Base-by-base conservation (phyloP, 2,797 vertebrate species). In the Pelodytes ibericus region DNA sequence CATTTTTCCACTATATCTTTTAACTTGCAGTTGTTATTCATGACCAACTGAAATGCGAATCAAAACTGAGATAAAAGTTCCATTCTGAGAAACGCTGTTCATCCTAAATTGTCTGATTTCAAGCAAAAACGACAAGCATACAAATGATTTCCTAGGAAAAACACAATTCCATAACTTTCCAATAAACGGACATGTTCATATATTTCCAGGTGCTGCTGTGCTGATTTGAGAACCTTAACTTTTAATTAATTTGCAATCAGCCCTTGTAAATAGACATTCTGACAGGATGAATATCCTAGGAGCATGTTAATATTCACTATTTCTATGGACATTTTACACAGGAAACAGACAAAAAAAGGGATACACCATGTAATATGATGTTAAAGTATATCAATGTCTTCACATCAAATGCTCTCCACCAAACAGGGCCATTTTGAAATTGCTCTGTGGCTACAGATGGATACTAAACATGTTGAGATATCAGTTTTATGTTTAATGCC, bases 1-100 rank as follows among this genome's bases (percentile, higher is more conserved):
- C 27, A 44, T 65, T 65, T 41, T n/a, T 44, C 63, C 16, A 15
- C 11, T n/a, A 49, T 66, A 66, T 66, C 63, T 66, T 66, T 66
- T 66, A 27, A 27, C 24, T 49, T 66, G 25, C 63, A 66, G 39
- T 24, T 29, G 5, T 16, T 2, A 36, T 44, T 47, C 39, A 27
- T 47, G 63, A 20, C 25, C 39, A 20, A 44, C 33, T 49, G 39
- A 41, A 64, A 64, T 41, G 22, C 22, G 61, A 47, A n/a, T 60
- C 16, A n/a, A 64, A 16, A 24, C 22, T 3, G 41, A 66, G 63
- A 66, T 66, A 47, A 47, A 66, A 66, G 36, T 66, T 47, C 15
- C 4, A 49, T 66, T 66, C 63, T 41, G 41, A 24, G 39, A 10
- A 47, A 66, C 8, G 3, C 39, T 10, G 41, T 27, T 24, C n/a